Percentiles rank a stretch among this genome's conserved stretches.
phyloP scores from a whole-genome alignment of 1,140 invertebrate genomes.

The Eubasilissa regina region DNA sequence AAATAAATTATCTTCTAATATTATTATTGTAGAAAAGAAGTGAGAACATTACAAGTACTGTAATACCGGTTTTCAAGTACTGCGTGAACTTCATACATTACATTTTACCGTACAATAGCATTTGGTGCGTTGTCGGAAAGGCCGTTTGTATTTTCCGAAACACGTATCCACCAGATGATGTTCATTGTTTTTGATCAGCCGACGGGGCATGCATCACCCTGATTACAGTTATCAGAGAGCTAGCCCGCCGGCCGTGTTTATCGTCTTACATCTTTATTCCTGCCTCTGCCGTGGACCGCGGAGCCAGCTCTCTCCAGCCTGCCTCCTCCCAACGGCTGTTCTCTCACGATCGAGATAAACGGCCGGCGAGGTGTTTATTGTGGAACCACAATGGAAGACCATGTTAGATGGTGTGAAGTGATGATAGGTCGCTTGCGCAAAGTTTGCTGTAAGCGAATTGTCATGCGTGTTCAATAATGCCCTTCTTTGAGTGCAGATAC shows the following conservation, averaged over 20 bases:
- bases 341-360: slow-evolving; percentile 21
- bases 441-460: neutral
- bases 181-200: neutral
- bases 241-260: slow-evolving; percentile 9
- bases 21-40: no score
- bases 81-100: no score
- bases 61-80: no score
- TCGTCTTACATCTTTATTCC: slow-evolving; percentile 15
- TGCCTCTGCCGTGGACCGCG: slow-evolving; percentile 3
- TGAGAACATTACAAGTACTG: no score
- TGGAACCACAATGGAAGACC: slow-evolving; percentile 11
- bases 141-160: neutral
- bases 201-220: neutral
- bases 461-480: neutral
- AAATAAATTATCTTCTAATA: no score
- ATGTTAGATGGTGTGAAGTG: neutral
- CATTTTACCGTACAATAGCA: no score
- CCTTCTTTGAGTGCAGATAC: no score
- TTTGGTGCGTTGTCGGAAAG: no score
- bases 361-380: slow-evolving; percentile 6
- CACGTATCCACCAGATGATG: neutral
- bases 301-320: neutral
- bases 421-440: neutral
- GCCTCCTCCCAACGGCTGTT: slow-evolving; percentile 1
- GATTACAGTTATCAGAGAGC: slow-evolving; percentile 12